phyloP scores from a whole-genome alignment of 2,888 invertebrate genomes.

The Ametastegia equiseti region DNA sequence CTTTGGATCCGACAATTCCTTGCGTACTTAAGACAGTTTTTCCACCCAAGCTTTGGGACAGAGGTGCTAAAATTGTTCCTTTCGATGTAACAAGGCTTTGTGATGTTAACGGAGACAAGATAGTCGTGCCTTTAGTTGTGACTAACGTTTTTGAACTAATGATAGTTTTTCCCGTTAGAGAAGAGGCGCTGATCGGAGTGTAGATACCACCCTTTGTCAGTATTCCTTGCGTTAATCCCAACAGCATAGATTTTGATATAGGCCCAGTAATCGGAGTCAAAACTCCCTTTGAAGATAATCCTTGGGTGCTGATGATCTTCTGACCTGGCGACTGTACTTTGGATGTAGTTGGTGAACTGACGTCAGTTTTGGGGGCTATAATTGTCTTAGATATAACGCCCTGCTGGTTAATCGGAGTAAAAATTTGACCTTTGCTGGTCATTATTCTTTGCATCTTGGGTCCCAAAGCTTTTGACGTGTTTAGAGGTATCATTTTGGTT shows the following conservation, averaged over 20 bases:
- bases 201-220: constrained; percentile 66
- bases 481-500: constrained; percentile 68
- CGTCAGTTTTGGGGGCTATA: constrained; percentile 72
- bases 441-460: constrained; percentile 78
- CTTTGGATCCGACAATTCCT: constrained; percentile 65
- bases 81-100: constrained; percentile 63
- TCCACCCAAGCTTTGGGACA: constrained; percentile 62
- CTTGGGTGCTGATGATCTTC: constrained; percentile 70
- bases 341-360: constrained; percentile 62
- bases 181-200: constrained; percentile 64
- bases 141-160: constrained; percentile 66
- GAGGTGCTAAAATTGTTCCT: constrained; percentile 63
- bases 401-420: constrained; percentile 66
- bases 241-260: constrained; percentile 61
- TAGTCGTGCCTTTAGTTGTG: constrained; percentile 61
- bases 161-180: constrained; percentile 64
- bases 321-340: constrained; percentile 75
- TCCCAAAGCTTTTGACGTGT: constrained; percentile 73
- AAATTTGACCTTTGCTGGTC: constrained; percentile 79
- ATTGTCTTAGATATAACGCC: constrained; percentile 63
- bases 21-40: constrained; percentile 65
- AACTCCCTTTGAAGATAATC: constrained; percentile 70
- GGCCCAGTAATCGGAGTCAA: constrained; percentile 74
- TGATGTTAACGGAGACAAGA: constrained; percentile 60
- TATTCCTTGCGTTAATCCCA: constrained; percentile 64